Evolutionary conservation across 2,797 vertebrate species (phyloP), one percentile per base, ranked within the genome.

Genomic region (Lithobates sylvaticus): DNA sequence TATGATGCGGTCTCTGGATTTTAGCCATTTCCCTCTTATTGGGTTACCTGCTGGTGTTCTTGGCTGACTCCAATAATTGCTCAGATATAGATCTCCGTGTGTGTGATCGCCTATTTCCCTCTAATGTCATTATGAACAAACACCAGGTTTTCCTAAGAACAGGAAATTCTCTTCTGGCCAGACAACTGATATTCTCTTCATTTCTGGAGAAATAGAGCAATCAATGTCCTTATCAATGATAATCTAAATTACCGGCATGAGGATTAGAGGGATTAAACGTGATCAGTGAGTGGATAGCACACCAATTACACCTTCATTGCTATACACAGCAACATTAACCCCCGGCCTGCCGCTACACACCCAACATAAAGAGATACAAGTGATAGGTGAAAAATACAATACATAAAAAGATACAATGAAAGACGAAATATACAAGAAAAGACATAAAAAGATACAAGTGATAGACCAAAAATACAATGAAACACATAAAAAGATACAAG

Each of bases 221-320:
- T 26, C 18, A 26, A 12, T 78, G 21, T 4, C 70, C 26, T 82
- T 74, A 82, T 82, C 54, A 65, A 26, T 13, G 50, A 23, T 34
- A 23, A 81, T 72, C 69, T 73, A 81, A 81, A 81, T 81, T 61
- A 81, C 32, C 47, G 3, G 10, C n/a, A 34, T 32, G 18, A n/a
- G 54, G 70, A 82, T 82, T 82, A 73, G 27, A 82, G 70, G 80
- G 36, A 44, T 82, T 74, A 82, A 27, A 42, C 21, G 18, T 74
- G 32, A 73, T 74, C 73, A 82, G 70, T 74, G 12, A 65, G 70
- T 1, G 13, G 50, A 82, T 74, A 27, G 32, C n/a, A 29, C 32
- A 36, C 7, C 39, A 58, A 26, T 61, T 61, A 61, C 54, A 23
- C 54, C 18, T 7, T 9, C 5, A 61, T 23, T n/a, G 54, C 5